Base-by-base conservation (phyloP, 1,140 invertebrate genomes). In the Ceratitis capitata region DNA sequence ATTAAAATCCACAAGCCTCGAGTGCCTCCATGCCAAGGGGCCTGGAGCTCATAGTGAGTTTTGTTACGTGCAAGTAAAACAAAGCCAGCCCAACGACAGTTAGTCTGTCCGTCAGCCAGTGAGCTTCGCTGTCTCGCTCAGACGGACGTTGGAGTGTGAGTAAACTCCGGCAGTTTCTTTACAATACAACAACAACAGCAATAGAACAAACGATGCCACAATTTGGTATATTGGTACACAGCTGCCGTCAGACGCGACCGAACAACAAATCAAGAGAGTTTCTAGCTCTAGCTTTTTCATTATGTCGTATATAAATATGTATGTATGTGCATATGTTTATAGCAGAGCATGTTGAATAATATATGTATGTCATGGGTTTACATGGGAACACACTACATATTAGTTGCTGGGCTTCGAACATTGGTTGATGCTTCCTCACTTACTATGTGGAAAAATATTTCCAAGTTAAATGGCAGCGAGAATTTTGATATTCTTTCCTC, bases 241-340 rank as follows among this genome's bases (percentile, higher is more conserved):
- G 61, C 61, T 69, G 61, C 32, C 32, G 61, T 32, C 26, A 35
- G 61, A 32, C 29, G 61, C 61, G 32, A 9, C 29, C 51, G 51
- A 12, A 10, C 14, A 53, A 16, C 51, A 16, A n/a, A n/a, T n/a
- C n/a, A 53, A 10, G 14, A 19, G 14, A 19, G 16, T 16, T 69
- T 69, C 61, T 35, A 69, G 61, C 32, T 69, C 56, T 58, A 69
- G 39, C 61, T 69, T 35, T 69, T 35, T 35, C 61, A 69, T 69
- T 32, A 58, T 10, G 51, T 23, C 61, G 61, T 19, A n/a, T 69
- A 69, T 39, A 6, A 39, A 32, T 35, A 35, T 5, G 12, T 64
- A 35, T 4, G 10, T 64, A 19, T 12, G 12, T 35, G 19, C 14
- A 35, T 16, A 9, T 69, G 29, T 29, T 35, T 23, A 56, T 56